Base-by-base conservation (phyloP, 2,797 vertebrate species). In the Xiphophorus birchmanni region DNA sequence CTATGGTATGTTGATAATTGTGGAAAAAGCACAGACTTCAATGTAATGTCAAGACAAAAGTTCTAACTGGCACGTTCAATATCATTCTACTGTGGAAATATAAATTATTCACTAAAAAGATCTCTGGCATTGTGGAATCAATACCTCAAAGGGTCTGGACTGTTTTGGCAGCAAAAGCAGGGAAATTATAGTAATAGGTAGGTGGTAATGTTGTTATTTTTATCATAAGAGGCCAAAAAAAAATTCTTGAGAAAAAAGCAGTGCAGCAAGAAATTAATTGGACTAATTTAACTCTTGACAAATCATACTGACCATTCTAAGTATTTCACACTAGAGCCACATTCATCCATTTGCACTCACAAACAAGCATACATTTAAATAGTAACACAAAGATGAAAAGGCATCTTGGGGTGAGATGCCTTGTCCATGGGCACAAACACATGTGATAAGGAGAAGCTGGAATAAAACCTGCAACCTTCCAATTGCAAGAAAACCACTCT, bases 241-340 rank as follows among this genome's bases (percentile, higher is more conserved):
- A 90, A 86, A 89, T 90, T 76, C 47, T 79, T 82, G 40, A 60
- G 44, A 81, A 84, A 85, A 85, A 83, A 85, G 52, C 58, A 5
- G 71, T 69, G 80, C 81, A 78, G 82, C 86, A 89, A 84, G 10
- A 58, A 58, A n/a, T 56, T 11, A 56, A 56, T 26, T n/a, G 54
- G 26, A n/a, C 26, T 56, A 4, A 56, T 56, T 56, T 56, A 26
- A 10, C 52, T 26, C 23, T 26, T n/a, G 23, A 3, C 54, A 56
- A 12, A n/a, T 56, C 54, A 56, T 56, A n/a, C 54, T n/a, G 54
- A 56, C 26, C 26, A n/a, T n/a, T n/a, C 26, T 12, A 56, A 56
- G 3, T n/a, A n/a, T 11, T 56, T 56, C 54, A 56, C 54, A 56
- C 11, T 56, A 12, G 10, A n/a, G 26, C 26, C 54, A 56, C 26